These are phyloP conservation scores for Hypsibius dujardini DNA, from an alignment of 1,140 invertebrate genomes.

Conservation along the genomic window DNA sequence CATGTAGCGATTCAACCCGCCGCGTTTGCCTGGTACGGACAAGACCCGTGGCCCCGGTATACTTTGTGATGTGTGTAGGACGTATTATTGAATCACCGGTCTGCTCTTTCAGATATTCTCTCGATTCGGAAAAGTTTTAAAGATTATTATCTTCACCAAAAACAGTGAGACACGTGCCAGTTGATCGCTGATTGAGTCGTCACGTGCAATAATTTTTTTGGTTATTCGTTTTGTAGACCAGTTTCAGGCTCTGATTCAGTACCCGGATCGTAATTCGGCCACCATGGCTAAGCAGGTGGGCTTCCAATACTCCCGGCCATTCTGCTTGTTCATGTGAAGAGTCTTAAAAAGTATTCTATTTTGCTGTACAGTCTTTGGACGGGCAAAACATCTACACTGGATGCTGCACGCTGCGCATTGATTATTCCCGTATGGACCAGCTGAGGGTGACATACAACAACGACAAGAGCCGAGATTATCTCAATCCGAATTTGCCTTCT, in stretches of 20 bases:
- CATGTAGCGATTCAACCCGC: no score
- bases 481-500: slow-evolving; percentile 83
- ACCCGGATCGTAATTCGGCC: slow-evolving; percentile 82
- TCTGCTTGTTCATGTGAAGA: no score
- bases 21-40: no score
- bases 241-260: slow-evolving; percentile 97
- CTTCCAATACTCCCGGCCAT: no score
- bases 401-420: slow-evolving; percentile 95
- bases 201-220: background rate
- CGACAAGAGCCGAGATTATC: slow-evolving; percentile 96
- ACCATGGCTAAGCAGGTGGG: slow-evolving; percentile 76
- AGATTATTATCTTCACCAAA: slow-evolving; percentile 70
- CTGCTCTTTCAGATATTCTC: slow-evolving; percentile 35
- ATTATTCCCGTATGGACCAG: slow-evolving; percentile 91
- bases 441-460: slow-evolving; percentile 99
- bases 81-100: no score
- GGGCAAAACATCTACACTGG: slow-evolving; percentile 98
- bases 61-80: no score
- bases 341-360: slow-evolving; percentile 15
- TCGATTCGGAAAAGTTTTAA: slow-evolving; percentile 87
- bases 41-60: no score
- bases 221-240: slow-evolving; percentile 49
- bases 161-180: slow-evolving; percentile 60
- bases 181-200: slow-evolving; percentile 19
- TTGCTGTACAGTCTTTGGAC: slow-evolving; percentile 56